Percentiles rank a stretch among this genome's conserved stretches.
Conservation (phyloP, 2,888 invertebrate species). For the Abrostola tripartita region DNA sequence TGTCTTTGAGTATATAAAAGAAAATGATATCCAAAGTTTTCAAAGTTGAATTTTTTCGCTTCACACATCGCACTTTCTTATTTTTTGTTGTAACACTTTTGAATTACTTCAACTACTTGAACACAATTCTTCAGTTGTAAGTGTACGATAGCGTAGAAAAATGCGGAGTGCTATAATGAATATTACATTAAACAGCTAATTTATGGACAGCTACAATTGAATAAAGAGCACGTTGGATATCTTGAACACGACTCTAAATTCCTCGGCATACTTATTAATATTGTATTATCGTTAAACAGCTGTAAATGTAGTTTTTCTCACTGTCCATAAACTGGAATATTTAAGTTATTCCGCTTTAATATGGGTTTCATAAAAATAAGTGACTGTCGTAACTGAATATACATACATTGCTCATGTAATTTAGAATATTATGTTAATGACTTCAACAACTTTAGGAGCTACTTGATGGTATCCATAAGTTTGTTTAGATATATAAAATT, state of each 20-base stretch:
- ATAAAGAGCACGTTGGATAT: conserved; percentile 48
- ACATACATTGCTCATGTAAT: not conserved
- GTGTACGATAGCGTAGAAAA: conserved; percentile 43
- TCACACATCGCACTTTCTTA: conserved; percentile 18
- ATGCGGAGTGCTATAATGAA: conserved; percentile 52
- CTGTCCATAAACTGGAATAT: conserved; percentile 7
- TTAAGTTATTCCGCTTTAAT: not conserved
- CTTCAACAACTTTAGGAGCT: not conserved
- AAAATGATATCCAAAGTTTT: too few relatives aligned
- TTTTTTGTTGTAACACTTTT: conserved; percentile 25
- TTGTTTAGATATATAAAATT: conserved; percentile 21
- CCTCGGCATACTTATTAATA: conserved; percentile 36
- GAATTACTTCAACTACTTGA: conserved; percentile 32
- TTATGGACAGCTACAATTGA: conserved; percentile 50
- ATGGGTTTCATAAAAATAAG: too few relatives aligned
- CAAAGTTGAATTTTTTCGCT: not conserved
- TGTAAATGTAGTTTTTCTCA: conserved; percentile 13
- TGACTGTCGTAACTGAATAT: not conserved
- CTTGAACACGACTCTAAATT: conserved; percentile 37
- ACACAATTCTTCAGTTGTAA: conserved; percentile 43
- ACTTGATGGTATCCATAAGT: not conserved
- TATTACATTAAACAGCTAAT: conserved; percentile 55
- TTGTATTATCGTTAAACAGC: conserved; percentile 39
- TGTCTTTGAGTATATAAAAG: too few relatives aligned
- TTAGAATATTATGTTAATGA: not conserved